phyloP scores from a whole-genome alignment of 2,888 invertebrate species.

The Drosophila multiciliata region DNA sequence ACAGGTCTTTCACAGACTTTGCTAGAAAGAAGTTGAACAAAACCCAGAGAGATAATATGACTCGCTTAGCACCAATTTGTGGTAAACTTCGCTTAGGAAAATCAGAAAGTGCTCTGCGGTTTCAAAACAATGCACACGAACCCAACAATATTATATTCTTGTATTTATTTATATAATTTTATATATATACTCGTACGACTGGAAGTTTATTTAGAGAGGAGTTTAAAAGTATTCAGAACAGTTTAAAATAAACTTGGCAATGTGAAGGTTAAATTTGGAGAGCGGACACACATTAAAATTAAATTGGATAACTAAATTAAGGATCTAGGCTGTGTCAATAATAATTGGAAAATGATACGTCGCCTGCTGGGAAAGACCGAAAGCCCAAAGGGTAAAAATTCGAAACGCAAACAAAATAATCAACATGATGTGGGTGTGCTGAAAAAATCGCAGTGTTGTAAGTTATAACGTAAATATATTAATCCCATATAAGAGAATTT shows the following conservation, averaged over 20 bases:
- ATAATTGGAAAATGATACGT: slow-evolving; percentile 40
- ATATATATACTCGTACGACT: not conserved
- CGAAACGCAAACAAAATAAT: slow-evolving; percentile 19
- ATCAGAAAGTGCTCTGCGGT: slow-evolving; percentile 52
- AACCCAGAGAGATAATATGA: slow-evolving; percentile 31
- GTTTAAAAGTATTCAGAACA: slow-evolving; percentile 13
- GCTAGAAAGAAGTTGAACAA: slow-evolving; percentile 18
- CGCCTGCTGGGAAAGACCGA: slow-evolving; percentile 46
- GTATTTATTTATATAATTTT: not conserved
- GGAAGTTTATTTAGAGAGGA: slow-evolving; percentile 28
- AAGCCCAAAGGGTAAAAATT: slow-evolving; percentile 9
- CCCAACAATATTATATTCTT: slow-evolving; percentile 3
- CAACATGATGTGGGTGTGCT: slow-evolving; percentile 29
- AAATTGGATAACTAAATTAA: not conserved
- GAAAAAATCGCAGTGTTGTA: slow-evolving; percentile 34
- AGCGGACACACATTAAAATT: not conserved
- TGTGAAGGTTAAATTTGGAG: slow-evolving; percentile 44
- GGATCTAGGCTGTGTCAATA: not conserved
- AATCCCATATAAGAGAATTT: not conserved
- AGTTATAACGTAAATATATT: slow-evolving; percentile 30
- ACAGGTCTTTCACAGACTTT: not conserved
- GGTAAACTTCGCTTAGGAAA: slow-evolving; percentile 40
- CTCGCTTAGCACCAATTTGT: slow-evolving; percentile 35
- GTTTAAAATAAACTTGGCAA: slow-evolving; percentile 39
- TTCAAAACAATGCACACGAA: slow-evolving; percentile 58